Percentiles rank a stretch among this genome's conserved stretches.
phyloP scores from a whole-genome alignment of 2,888 invertebrate species.

The Drosophila aldrichi region DNA sequence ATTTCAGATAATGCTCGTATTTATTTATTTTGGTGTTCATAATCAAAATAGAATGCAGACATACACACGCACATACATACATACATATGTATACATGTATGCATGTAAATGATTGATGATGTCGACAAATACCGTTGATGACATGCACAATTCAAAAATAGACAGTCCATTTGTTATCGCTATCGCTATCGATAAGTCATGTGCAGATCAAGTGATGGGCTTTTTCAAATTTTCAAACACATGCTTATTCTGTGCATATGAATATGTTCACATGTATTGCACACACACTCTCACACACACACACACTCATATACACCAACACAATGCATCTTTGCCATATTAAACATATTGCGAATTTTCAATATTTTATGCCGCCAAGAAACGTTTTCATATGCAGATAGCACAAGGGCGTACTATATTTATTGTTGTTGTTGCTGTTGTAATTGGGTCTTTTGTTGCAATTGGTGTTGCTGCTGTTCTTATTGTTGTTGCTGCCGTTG shows the following conservation, averaged over 20 bases:
- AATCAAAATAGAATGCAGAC: slow-evolving; percentile 5
- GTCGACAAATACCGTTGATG: slow-evolving; percentile 2
- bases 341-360: slow-evolving; percentile 50
- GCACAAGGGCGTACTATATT: slow-evolving; percentile 53
- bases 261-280: slow-evolving; percentile 6
- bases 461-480: slow-evolving; percentile 15
- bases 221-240: slow-evolving; percentile 7
- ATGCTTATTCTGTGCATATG: slow-evolving; percentile 1
- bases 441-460: slow-evolving; percentile 24
- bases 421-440: slow-evolving; percentile 39
- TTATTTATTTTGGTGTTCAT: slow-evolving; percentile 4
- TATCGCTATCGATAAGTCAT: slow-evolving; percentile 30
- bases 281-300: neutral
- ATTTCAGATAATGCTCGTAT: slow-evolving; percentile 1
- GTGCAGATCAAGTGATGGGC: slow-evolving; percentile 16
- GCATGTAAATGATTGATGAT: slow-evolving; percentile 3
- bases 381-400: slow-evolving; percentile 31
- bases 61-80: neutral
- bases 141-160: slow-evolving; percentile 21
- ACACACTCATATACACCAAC: neutral
- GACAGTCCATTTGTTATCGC: slow-evolving; percentile 18
- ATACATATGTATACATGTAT: neutral
- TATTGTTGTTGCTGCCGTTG: slow-evolving; percentile 25
- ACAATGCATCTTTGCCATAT: slow-evolving; percentile 44
- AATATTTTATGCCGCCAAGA: slow-evolving; percentile 44